A percentile compares a stretch with the other conserved stretches of the same genome.
phyloP scores from a whole-genome alignment of 2,113 vertebrate species.

The Orycteropus afer region DNA sequence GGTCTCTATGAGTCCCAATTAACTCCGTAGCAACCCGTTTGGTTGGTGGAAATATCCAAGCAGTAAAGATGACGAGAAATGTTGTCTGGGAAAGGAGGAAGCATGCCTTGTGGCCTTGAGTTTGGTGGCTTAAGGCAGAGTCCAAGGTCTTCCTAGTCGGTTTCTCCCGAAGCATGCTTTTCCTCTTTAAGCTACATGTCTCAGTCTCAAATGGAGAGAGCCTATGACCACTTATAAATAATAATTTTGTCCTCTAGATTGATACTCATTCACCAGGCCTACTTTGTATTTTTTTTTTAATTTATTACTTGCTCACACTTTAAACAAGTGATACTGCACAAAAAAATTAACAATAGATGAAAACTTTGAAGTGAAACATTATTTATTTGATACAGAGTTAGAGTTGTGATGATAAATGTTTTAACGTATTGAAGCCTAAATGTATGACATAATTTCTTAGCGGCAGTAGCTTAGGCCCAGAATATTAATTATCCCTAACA shows the following conservation, averaged over 20 bases:
- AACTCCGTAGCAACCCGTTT: too few relatives aligned
- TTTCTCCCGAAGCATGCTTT: neutral
- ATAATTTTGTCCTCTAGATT: neutral
- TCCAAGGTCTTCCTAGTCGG: neutral
- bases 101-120: neutral
- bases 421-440: neutral
- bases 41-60: neutral
- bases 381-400: neutral
- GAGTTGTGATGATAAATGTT: neutral
- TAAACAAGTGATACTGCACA: neutral
- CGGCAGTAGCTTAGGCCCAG: neutral
- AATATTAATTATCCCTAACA: neutral
- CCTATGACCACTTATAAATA: neutral
- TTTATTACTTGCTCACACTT: neutral
- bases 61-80: neutral
- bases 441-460: neutral
- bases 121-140: neutral
- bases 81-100: neutral
- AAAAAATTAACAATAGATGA: neutral
- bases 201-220: neutral
- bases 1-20: too few relatives aligned
- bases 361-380: conserved; percentile 22
- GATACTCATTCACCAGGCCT: neutral
- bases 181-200: neutral
- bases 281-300: neutral